Base-by-base conservation (phyloP, 64 coral and sea anemone genomes). In the Stichodactyla helianthus region DNA sequence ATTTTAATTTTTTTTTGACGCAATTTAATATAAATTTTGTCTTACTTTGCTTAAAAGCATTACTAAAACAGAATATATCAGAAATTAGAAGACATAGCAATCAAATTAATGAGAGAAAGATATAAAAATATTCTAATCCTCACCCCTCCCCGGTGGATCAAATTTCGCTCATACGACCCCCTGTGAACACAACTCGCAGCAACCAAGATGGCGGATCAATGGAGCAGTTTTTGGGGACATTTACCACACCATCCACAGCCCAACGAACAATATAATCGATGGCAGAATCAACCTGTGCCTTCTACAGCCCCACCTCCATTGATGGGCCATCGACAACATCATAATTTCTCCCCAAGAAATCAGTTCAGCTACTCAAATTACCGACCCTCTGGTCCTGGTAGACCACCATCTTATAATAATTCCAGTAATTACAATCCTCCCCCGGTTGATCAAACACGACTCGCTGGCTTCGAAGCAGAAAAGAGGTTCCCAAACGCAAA, bases 401-500 rank as follows among this genome's bases (percentile, higher is more conserved):
- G 68, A 31, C 68, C 68, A n/a, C 68, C 68, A 14, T 74, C 68
- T 65, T 65, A 65, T n/a, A 74, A 74, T 23, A 27, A 74, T 44
- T 44, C 35, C 68, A 65, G 22, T 22, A n/a, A 65, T 23, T 52
- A 81, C 51, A 20, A 18, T 53, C 27, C 35, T 81, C 78, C 78
- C 5, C 78, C 78, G 54, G 50, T 81, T 53, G 78, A 81, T 20
- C 78, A 81, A 51, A 81, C 35, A 12, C 52, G 78, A 81, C 78
- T 91, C 82, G 84, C 88, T 16, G 93, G 93, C 58, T 88, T 82
- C 76, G 89, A 92, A 28, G 93, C 89, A 12, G 90, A 91, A 77
- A 86, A 83, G 54, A 80, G 93, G 23, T 95, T 95, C 85, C 89
- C 93, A 6, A 92, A 89, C 78, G 86, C 93, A 22, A 95, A 95